A percentile compares a stretch with the other conserved stretches of the same genome.
Evolutionary conservation across 2,888 invertebrate genomes (phyloP).

Genomic region (Scelioninae gen. 2): DNA sequence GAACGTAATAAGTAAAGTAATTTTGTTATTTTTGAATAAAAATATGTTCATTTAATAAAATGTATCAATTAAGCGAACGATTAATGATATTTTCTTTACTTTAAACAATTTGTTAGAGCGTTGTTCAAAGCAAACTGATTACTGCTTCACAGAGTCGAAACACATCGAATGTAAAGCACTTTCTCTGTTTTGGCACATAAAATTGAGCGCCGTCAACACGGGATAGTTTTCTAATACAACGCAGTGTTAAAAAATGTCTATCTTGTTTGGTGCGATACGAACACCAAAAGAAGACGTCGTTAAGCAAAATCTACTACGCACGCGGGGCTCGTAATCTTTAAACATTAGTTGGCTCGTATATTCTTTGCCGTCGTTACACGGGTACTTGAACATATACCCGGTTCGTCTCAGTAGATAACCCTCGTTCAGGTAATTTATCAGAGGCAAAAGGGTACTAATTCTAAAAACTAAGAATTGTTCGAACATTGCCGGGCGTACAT

Average conservation of each 20-base stretch:
- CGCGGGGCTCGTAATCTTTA: slow-evolving; percentile 71
- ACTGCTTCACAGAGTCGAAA: too few relatives aligned
- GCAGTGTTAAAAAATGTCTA: slow-evolving; percentile 33
- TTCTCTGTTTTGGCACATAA: too few relatives aligned
- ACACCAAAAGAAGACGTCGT: slow-evolving; percentile 59
- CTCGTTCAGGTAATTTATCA: slow-evolving; percentile 59
- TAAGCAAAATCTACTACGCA: slow-evolving; percentile 64
- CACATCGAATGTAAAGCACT: too few relatives aligned
- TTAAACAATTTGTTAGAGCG: too few relatives aligned
- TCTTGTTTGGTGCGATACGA: slow-evolving; percentile 45
- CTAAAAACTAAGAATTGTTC: slow-evolving; percentile 46
- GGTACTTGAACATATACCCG: slow-evolving; percentile 67
- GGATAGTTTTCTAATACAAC: slow-evolving; percentile 44
- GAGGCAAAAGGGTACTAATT: slow-evolving; percentile 55
- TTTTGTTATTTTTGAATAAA: too few relatives aligned
- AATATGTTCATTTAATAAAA: too few relatives aligned
- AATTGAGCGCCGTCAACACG: slow-evolving; percentile 40
- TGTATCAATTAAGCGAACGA: too few relatives aligned
- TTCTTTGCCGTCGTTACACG: slow-evolving; percentile 70
- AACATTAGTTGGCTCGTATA: slow-evolving; percentile 64
- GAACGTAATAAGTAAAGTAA: too few relatives aligned
- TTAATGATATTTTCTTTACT: too few relatives aligned
- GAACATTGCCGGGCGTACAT: slow-evolving; percentile 35
- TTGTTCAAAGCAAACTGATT: too few relatives aligned
- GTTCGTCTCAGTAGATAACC: slow-evolving; percentile 62